Conservation (phyloP, 2,888 invertebrate species). For the Eudasyphora cyanicolor region DNA sequence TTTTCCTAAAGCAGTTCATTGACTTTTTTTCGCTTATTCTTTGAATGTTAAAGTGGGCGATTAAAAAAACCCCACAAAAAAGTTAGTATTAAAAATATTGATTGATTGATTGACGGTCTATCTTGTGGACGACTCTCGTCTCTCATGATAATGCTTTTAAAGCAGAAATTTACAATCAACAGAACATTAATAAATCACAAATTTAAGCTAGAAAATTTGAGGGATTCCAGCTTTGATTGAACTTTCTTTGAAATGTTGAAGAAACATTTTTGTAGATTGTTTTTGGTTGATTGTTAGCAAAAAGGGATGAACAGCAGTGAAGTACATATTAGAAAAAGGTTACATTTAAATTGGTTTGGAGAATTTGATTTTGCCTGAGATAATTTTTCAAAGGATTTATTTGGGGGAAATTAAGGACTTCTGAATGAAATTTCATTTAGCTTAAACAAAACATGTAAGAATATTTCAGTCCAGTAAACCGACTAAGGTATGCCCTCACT, state of each 20-base stretch:
- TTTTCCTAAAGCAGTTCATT: conserved; percentile 55
- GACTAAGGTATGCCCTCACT: no score
- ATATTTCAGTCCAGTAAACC: no score
- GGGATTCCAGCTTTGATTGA: not conserved
- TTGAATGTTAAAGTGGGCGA: conserved; percentile 32
- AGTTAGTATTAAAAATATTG: conserved; percentile 15
- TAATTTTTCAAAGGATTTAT: not conserved
- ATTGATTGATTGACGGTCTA: conserved; percentile 20
- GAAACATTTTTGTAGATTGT: not conserved
- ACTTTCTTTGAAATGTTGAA: not conserved
- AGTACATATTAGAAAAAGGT: not conserved
- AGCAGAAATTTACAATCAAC: not conserved
- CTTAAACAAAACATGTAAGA: no score
- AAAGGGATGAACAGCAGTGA: not conserved
- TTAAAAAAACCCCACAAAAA: not conserved
- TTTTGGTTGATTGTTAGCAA: not conserved
- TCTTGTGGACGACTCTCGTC: not conserved
- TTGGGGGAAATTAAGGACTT: no score
- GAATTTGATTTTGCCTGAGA: not conserved
- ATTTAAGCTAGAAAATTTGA: not conserved
- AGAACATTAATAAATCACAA: not conserved
- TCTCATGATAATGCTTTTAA: not conserved
- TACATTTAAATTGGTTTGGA: not conserved
- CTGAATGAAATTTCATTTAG: no score
- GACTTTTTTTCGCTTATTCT: conserved; percentile 31